Evolutionary conservation across 1,140 invertebrate species (phyloP).

Genomic region (Grapholita molesta): DNA sequence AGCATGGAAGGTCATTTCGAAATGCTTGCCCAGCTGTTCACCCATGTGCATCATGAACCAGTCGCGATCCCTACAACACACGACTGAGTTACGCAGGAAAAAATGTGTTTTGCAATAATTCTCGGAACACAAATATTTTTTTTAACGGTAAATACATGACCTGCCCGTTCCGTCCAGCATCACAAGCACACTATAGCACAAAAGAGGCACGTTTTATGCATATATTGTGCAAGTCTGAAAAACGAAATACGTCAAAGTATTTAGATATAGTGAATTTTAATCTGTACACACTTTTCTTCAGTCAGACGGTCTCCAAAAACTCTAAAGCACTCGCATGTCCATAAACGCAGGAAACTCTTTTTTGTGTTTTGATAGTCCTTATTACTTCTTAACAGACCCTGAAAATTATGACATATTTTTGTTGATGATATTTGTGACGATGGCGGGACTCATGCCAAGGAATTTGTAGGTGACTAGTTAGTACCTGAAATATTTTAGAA

Average conservation of each 20-base stretch:
- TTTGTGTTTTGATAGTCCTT: slow-evolving; percentile 87
- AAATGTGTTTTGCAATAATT: too few relatives aligned
- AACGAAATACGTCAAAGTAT: too few relatives aligned
- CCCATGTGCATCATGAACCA: slow-evolving; percentile 86
- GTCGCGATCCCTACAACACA: slow-evolving; percentile 81
- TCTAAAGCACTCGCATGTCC: slow-evolving; percentile 90
- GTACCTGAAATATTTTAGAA: slow-evolving; percentile 84
- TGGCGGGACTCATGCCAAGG: neutral
- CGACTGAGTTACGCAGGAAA: too few relatives aligned
- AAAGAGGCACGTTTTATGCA: too few relatives aligned
- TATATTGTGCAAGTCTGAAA: too few relatives aligned
- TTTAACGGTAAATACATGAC: too few relatives aligned
- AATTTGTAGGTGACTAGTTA: neutral
- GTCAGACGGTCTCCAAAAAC: slow-evolving; percentile 90
- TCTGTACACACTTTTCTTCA: slow-evolving; percentile 80
- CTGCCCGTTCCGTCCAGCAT: too few relatives aligned
- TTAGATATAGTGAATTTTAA: slow-evolving; percentile 15
- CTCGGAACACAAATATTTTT: too few relatives aligned
- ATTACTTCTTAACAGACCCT: slow-evolving; percentile 87
- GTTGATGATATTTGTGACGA: neutral
- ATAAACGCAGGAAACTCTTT: slow-evolving; percentile 84
- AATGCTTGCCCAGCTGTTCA: slow-evolving; percentile 85
- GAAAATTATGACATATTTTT: slow-evolving; percentile 29
- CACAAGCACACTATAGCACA: too few relatives aligned
- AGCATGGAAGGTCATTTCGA: slow-evolving; percentile 87